Evolutionary conservation across 2,113 vertebrate species (phyloP).

Genomic region (Cottus gobio): DNA sequence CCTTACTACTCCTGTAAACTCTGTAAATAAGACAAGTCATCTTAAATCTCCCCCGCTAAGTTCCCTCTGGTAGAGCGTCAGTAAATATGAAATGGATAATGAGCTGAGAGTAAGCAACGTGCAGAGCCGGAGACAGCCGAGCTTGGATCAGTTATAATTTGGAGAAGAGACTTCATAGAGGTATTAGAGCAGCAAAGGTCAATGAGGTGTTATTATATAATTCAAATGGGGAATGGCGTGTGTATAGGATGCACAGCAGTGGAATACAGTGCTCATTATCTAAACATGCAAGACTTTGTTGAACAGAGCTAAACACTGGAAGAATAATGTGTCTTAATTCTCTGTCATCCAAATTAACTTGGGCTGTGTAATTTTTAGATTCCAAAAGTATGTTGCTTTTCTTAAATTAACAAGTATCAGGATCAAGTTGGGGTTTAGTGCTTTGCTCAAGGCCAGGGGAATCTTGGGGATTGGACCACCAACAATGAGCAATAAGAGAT

Average conservation of each 20-base stretch:
- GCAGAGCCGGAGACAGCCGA: constrained; percentile 25
- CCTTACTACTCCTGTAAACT: constrained; percentile 7
- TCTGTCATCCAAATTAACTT: neutral
- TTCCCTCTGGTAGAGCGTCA: constrained; percentile 27
- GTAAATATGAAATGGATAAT: constrained; percentile 51
- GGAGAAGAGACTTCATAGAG: constrained; percentile 33
- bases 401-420: neutral
- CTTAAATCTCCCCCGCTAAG: constrained; percentile 15
- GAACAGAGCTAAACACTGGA: neutral
- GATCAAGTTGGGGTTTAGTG: neutral
- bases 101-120: constrained; percentile 48
- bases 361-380: neutral
- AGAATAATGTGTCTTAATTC: neutral
- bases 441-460: neutral
- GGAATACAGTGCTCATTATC: constrained; percentile 19
- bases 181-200: constrained; percentile 61
- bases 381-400: neutral
- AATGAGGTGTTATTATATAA: constrained; percentile 51
- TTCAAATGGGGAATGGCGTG: constrained; percentile 29
- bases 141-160: constrained; percentile 38
- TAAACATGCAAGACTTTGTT: constrained; percentile 12
- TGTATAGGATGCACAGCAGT: constrained; percentile 19
- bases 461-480: neutral
- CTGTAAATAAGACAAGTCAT: constrained; percentile 40
- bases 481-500: neutral